Percentiles rank a stretch among this genome's conserved stretches.
Evolutionary conservation across 2,888 invertebrate genomes (phyloP).

Genomic region (Molanna angustata): DNA sequence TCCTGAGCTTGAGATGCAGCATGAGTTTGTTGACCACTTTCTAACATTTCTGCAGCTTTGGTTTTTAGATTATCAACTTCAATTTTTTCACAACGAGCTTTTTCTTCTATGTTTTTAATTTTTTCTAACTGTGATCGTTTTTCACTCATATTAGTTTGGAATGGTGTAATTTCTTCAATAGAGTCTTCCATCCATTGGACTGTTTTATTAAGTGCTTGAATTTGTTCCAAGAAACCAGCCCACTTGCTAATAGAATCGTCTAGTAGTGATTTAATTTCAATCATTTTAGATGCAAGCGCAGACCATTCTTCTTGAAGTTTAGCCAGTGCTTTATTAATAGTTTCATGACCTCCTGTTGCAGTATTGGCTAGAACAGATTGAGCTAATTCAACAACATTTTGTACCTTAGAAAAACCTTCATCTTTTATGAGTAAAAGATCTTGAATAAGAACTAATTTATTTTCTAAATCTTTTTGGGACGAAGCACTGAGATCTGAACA

Average conservation of each 20-base stretch:
- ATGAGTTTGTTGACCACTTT: slow-evolving; percentile 80
- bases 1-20: slow-evolving; percentile 82
- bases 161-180: slow-evolving; percentile 69
- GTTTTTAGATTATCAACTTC: slow-evolving; percentile 82
- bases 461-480: slow-evolving; percentile 82
- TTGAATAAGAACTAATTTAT: slow-evolving; percentile 79
- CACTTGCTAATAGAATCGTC: slow-evolving; percentile 90
- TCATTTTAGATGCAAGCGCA: slow-evolving; percentile 78
- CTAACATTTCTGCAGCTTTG: slow-evolving; percentile 84
- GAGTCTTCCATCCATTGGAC: slow-evolving; percentile 75
- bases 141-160: slow-evolving; percentile 79
- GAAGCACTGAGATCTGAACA: slow-evolving; percentile 80
- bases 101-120: slow-evolving; percentile 82
- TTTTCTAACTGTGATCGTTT: slow-evolving; percentile 83
- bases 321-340: slow-evolving; percentile 79
- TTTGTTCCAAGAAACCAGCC: slow-evolving; percentile 87
- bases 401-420: slow-evolving; percentile 86
- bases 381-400: slow-evolving; percentile 84
- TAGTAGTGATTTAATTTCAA: slow-evolving; percentile 82
- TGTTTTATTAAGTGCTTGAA: slow-evolving; percentile 79
- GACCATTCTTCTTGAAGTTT: slow-evolving; percentile 91
- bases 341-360: slow-evolving; percentile 81
- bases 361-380: slow-evolving; percentile 90
- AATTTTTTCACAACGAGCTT: slow-evolving; percentile 83
- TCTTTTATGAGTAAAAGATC: slow-evolving; percentile 89